A percentile compares a stretch with the other conserved stretches of the same genome.
phyloP scores from a whole-genome alignment of 2,797 vertebrate species.

The Chloroceryle amazona region DNA sequence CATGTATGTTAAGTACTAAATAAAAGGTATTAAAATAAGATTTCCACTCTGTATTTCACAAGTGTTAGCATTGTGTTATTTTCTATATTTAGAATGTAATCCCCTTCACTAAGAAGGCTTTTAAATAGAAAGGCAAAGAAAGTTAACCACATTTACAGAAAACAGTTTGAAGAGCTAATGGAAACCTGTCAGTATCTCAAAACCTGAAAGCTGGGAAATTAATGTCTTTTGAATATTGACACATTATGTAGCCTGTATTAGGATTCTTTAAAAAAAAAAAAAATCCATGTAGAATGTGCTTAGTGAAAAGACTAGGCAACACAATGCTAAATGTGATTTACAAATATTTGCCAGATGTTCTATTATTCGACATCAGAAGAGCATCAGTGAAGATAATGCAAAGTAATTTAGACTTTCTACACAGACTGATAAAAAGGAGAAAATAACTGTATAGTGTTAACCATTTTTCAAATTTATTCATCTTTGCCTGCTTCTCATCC shows the following conservation, averaged over 20 bases:
- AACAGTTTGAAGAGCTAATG: not conserved
- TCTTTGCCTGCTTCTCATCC: not conserved
- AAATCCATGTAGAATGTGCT: not conserved
- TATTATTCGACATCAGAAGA: not conserved
- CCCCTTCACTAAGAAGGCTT: not conserved
- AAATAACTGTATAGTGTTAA: not conserved
- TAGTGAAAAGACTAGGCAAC: not conserved
- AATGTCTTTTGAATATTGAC: not conserved
- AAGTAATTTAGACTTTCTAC: not conserved
- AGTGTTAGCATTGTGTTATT: not conserved
- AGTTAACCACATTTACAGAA: not conserved
- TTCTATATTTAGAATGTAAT: not conserved
- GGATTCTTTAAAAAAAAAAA: not conserved
- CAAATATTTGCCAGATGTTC: not conserved
- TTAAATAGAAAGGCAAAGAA: not conserved
- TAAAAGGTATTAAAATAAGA: not conserved
- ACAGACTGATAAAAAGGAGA: not conserved
- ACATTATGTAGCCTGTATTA: not conserved
- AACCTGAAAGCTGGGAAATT: not conserved
- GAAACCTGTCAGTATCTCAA: not conserved
- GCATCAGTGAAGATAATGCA: not conserved
- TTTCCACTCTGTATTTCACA: not conserved
- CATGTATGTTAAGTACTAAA: accelerated
- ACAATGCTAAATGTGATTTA: not conserved
- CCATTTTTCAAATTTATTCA: not conserved